Conservation (phyloP, 2,888 invertebrate genomes). For the Linnaemya tessellans region DNA sequence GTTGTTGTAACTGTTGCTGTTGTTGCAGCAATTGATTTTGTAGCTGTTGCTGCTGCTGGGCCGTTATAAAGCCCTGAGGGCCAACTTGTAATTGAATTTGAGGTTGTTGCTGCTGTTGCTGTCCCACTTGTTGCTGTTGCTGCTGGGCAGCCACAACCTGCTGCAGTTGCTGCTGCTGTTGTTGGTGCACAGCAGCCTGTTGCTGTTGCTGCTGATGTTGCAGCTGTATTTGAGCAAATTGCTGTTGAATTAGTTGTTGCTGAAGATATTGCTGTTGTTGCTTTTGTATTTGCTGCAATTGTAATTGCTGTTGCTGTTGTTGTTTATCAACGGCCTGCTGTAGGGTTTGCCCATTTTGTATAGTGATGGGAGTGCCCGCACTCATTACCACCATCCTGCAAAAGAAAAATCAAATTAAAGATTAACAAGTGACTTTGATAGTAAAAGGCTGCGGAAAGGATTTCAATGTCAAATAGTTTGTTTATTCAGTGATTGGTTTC, state of each 20-base stretch:
- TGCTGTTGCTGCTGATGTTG: conserved; percentile 80
- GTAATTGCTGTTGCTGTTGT: conserved; percentile 77
- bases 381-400: conserved; percentile 83
- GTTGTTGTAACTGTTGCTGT: conserved; percentile 82
- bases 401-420: not conserved
- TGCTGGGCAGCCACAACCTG: conserved; percentile 72
- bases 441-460: too few species aligned
- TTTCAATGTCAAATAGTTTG: too few species aligned
- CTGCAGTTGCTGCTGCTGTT: conserved; percentile 77
- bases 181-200: conserved; percentile 76
- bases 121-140: conserved; percentile 82
- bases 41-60: conserved; percentile 78
- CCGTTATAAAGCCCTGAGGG: conserved; percentile 59
- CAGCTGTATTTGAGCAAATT: conserved; percentile 77
- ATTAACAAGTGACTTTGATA: not conserved
- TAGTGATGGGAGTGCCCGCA: conserved; percentile 81
- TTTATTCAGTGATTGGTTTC: too few species aligned
- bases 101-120: conserved; percentile 81
- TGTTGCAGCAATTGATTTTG: conserved; percentile 78
- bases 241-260: conserved; percentile 79
- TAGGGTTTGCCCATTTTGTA: conserved; percentile 81
- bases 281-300: conserved; percentile 80
- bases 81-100: conserved; percentile 78
- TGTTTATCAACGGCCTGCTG: conserved; percentile 78
- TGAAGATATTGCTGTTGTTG: conserved; percentile 79